These are phyloP conservation scores for Philotrypesis tridentata DNA, from an alignment of 1,140 invertebrate species.

Conservation along the genomic window DNA sequence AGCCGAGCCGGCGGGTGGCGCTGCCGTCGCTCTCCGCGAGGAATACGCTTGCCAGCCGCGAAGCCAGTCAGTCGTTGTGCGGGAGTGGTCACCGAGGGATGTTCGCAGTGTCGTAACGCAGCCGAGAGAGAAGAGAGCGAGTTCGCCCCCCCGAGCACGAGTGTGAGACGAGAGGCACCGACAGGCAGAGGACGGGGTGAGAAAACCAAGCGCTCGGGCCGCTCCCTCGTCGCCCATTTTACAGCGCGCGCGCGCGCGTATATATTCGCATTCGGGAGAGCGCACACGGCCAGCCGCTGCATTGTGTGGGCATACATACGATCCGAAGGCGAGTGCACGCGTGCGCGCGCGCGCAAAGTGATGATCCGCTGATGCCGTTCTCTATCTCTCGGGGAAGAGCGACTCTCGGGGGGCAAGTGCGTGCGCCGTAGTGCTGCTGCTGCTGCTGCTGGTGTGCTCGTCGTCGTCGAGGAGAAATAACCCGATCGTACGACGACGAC, in stretches of 20 bases:
- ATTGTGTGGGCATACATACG: no score
- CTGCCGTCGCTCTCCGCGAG: slow-evolving; percentile 54
- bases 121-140: slow-evolving; percentile 40
- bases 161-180: slow-evolving; percentile 16
- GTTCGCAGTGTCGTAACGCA: slow-evolving; percentile 64
- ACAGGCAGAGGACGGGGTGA: background rate
- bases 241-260: no score
- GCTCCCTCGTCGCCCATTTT: no score
- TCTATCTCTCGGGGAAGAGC: no score
- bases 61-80: slow-evolving; percentile 72
- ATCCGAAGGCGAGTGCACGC: background rate
- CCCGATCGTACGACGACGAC: no score
- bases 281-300: no score
- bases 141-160: background rate
- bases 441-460: no score
- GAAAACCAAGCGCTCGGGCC: no score
- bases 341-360: slow-evolving; percentile 1
- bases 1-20: background rate
- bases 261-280: no score
- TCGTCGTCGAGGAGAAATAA: no score
- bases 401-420: no score
- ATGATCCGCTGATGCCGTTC: no score
- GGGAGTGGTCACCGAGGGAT: slow-evolving; percentile 73
- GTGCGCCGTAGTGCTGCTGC: background rate
- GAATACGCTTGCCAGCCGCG: slow-evolving; percentile 62